Evolutionary conservation across 2,888 invertebrate species (phyloP).

Genomic region (Brassicogethes aeneus): DNA sequence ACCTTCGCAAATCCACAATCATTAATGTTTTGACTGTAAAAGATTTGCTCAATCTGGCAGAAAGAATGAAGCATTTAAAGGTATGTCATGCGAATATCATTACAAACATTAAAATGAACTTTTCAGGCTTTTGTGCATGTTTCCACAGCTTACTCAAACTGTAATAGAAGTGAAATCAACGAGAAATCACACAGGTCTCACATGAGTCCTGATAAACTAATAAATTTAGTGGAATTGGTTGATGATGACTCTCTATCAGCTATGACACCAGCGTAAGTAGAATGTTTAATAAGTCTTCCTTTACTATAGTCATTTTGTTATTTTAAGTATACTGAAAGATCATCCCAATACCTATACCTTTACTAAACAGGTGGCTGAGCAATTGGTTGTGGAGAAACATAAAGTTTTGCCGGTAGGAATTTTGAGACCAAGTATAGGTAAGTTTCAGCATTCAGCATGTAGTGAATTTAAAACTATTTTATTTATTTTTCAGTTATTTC

Average conservation of each 20-base stretch:
- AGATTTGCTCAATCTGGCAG: slow-evolving; percentile 53
- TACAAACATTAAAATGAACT: too few relatives aligned
- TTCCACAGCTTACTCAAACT: slow-evolving; percentile 24
- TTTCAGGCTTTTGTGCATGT: slow-evolving; percentile 21
- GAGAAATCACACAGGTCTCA: slow-evolving; percentile 21
- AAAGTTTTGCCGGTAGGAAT: slow-evolving; percentile 52
- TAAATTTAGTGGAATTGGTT: slow-evolving; percentile 25
- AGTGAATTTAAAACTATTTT: slow-evolving; percentile 20
- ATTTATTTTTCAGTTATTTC: slow-evolving; percentile 50
- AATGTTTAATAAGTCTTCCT: slow-evolving; percentile 16
- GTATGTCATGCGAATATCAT: too few relatives aligned
- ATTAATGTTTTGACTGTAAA: slow-evolving; percentile 59
- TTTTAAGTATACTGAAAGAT: slow-evolving; percentile 38
- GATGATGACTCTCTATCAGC: slow-evolving; percentile 36
- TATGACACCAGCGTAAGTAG: slow-evolving; percentile 20
- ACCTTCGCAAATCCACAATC: slow-evolving; percentile 51
- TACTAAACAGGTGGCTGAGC: slow-evolving; percentile 64
- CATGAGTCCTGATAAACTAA: slow-evolving; percentile 37
- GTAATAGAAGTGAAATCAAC: slow-evolving; percentile 14
- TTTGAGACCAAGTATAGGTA: slow-evolving; percentile 57
- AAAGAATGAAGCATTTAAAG: slow-evolving; percentile 50
- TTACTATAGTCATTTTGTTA: neutral
- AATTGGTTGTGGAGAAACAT: slow-evolving; percentile 45
- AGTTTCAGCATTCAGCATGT: slow-evolving; percentile 9
- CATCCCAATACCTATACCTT: slow-evolving; percentile 68